Evolutionary conservation across 2,113 vertebrate genomes (phyloP).

Genomic region (Oryzias melastigma): DNA sequence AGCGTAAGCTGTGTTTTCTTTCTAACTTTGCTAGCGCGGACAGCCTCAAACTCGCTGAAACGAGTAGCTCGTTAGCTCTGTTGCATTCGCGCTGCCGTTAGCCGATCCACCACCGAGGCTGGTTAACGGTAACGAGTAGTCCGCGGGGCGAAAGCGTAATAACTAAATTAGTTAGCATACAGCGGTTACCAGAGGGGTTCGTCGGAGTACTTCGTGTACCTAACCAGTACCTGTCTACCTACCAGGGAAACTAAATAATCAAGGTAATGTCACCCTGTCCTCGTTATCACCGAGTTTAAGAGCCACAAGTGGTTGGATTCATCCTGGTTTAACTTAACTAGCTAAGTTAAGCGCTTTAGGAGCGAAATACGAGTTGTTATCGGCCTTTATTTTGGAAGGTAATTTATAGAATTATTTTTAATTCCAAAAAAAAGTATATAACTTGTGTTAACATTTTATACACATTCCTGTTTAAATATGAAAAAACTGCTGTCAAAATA

Average conservation of each 20-base stretch:
- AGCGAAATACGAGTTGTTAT: neutral
- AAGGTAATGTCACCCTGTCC: neutral
- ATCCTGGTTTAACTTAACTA: neutral
- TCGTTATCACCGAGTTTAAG: conserved; percentile 4
- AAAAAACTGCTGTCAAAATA: too few relatives aligned
- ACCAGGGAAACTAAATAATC: neutral
- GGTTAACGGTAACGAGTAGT: conserved; percentile 16
- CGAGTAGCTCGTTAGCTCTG: conserved; percentile 35
- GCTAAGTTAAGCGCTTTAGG: neutral
- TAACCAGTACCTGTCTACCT: conserved; percentile 1
- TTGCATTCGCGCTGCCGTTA: conserved; percentile 2
- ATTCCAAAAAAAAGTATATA: too few relatives aligned
- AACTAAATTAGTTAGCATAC: neutral
- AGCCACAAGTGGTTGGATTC: conserved; percentile 70
- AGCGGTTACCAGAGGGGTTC: neutral
- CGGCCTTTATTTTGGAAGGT: too few relatives aligned
- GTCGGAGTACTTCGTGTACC: too few relatives aligned
- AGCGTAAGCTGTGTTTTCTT: conserved; percentile 49
- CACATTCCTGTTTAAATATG: too few relatives aligned
- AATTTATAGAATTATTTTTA: too few relatives aligned
- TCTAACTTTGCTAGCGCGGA: conserved; percentile 61
- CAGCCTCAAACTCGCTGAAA: conserved; percentile 1
- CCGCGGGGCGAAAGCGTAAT: neutral
- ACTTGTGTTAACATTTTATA: too few relatives aligned
- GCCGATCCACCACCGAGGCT: conserved; percentile 14